Evolutionary conservation across 92 coral and sea anemone genomes (phyloP), one percentile per base, ranked within the genome.

Genomic region (Epizoanthus scotinus): DNA sequence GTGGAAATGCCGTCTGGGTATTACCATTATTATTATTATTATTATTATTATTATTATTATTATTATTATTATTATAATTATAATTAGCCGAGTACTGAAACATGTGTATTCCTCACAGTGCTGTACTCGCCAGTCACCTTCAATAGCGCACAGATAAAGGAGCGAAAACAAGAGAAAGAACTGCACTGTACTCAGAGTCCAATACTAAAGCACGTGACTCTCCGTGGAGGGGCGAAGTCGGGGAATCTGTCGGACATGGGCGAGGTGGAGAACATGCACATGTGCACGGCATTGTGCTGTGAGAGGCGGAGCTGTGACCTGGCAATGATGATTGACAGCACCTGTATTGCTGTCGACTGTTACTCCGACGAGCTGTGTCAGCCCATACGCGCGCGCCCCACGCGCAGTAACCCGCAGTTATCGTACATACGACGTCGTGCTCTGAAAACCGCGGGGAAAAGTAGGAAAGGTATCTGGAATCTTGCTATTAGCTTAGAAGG

Each of bases 131-230:
- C 80, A n/a, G 31, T 38, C 80, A 58, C 57, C 8, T 66, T 25
- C 49, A 29, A 58, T 12, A 61, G 34, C 53, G 58, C 12, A 1
- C 22, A 18, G 14, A 21, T 56, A 36, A 74, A 61, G 14, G 60
- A 38, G 60, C 80, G 81, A 81, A 58, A 56, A 0, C 68, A 63
- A 36, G 87, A 86, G 29, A 93, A 95, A 71, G 99, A 89, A 36
- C 91, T 95, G 1, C 99, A 89, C 75, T 95, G 99, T 84, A 95
- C 98, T 21, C 99, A 95, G 74, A 93, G 98, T 77, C 99, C 99
- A 27, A 88, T 95, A 20, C 78, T 94, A 21, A 92, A 84, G 53
- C 93, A 95, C 63, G 99, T 93, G 15, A 95, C 99, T 15, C 85
- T 95, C 8, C 90, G 99, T 78, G 99, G 99, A 27, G 99, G 99